Evolutionary conservation across 2,888 invertebrate species (phyloP), one percentile per base, ranked within the genome.

Genomic region (Nezara viridula): DNA sequence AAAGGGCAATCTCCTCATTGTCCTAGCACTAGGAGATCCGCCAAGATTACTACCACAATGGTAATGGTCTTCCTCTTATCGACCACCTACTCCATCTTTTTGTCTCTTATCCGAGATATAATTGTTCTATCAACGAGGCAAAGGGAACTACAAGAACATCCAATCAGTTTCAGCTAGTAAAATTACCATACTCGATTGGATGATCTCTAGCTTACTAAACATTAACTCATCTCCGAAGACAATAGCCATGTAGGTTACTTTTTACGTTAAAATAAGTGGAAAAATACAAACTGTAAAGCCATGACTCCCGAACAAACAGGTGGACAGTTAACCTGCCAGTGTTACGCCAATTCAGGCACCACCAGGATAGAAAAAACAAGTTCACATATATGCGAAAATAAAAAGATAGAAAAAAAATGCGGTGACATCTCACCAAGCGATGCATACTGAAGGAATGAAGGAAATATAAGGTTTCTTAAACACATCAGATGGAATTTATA

Each of bases 1-100:
- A 86, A 86, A 86, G 86, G 86, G 6, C 52, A 52, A 86, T 86
- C 86, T 86, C 86, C 86, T 86, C 60, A 86, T 86, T 86, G 86
- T 86, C 60, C 55, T 86, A 81, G 44, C 4, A 1, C 24, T 2
- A 81, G 24, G n/a, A 81, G 81, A 81, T 81, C 81, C 44, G 19
- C 16, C 81, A 81, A 81, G 81, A 81, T 81, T 81, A 81, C 81
- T n/a, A 47, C 81, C 81, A 81, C 81, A 81, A 81, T 81, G 44
- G 44, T 81, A 81, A 81, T 81, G 81, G 81, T n/a, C 81, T 44
- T n/a, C 81, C 81, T 81, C 81, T 81, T 81, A 81, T 81, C 81
- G 81, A 44, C 44, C 81, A 81, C 81, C 44, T 44, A 24, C 81
- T n/a, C 44, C 81, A 81, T 81, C 44, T 81, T 81, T 81, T 81